phyloP scores from a whole-genome alignment of 1,140 invertebrate genomes.

The Papilio aristodemus region DNA sequence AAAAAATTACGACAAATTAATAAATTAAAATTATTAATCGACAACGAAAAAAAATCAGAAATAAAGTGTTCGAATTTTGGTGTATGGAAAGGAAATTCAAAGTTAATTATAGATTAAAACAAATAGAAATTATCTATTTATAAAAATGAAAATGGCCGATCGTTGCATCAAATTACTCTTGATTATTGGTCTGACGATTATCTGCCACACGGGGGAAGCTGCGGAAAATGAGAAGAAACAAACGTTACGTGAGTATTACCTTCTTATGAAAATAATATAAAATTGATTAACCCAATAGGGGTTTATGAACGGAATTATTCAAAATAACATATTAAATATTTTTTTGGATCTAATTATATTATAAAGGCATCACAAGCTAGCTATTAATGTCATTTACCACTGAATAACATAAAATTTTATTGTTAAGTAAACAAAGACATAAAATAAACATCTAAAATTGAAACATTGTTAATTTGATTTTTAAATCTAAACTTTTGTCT shows the following conservation, averaged over 20 bases:
- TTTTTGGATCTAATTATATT: too few relatives aligned
- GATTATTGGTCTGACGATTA: conserved; percentile 57
- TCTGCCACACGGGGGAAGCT: conserved; percentile 60
- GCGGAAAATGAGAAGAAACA: conserved; percentile 57
- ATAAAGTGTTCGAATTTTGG: conserved; percentile 34
- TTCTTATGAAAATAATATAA: conserved; percentile 32
- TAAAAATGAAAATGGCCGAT: conserved; percentile 55
- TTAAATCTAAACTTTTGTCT: too few relatives aligned
- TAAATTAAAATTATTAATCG: conserved; percentile 32
- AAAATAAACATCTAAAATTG: too few relatives aligned
- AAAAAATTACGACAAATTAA: conserved; percentile 37
- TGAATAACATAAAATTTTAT: too few relatives aligned
- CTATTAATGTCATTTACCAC: too few relatives aligned
- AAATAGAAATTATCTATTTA: neutral
- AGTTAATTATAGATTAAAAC: neutral
- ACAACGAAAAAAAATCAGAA: conserved; percentile 30
- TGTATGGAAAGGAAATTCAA: conserved; percentile 22
- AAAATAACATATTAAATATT: neutral
- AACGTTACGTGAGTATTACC: conserved; percentile 58
- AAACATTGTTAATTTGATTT: too few relatives aligned
- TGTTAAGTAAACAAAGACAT: too few relatives aligned
- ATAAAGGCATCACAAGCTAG: too few relatives aligned
- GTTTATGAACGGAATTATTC: neutral
- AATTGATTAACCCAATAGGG: neutral
- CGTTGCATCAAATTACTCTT: conserved; percentile 54